Evolutionary conservation across 2,888 invertebrate genomes (phyloP).

Genomic region (Zygothrica quintamaculata): DNA sequence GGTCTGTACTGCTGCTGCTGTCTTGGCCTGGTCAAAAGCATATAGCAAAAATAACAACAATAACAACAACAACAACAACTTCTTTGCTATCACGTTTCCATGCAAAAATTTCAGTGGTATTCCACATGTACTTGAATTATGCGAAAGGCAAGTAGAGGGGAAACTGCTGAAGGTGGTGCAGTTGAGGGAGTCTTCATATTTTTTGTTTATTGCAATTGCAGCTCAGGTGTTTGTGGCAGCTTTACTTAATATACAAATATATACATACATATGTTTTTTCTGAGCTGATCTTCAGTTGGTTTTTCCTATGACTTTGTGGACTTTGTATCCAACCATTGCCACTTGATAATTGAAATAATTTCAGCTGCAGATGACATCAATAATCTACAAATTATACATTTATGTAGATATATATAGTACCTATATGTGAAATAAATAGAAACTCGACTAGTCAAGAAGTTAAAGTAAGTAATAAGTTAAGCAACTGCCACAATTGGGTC

Average conservation of each 20-base stretch:
- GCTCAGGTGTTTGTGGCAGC: constrained; percentile 22
- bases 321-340: constrained; percentile 22
- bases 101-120: constrained; percentile 75
- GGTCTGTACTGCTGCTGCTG: constrained; percentile 24
- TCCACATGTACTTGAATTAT: constrained; percentile 71
- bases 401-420: too few relatives aligned
- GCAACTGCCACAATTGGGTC: constrained; percentile 32
- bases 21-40: constrained; percentile 44
- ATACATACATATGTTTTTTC: too few relatives aligned
- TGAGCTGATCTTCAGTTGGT: constrained; percentile 5
- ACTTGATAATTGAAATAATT: constrained; percentile 49
- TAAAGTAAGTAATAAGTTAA: constrained; percentile 6
- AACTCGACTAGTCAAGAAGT: not conserved
- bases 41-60: constrained; percentile 20
- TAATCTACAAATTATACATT: constrained; percentile 23
- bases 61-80: constrained; percentile 54
- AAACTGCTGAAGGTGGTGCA: not conserved
- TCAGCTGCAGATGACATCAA: constrained; percentile 43
- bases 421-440: too few relatives aligned
- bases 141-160: constrained; percentile 16
- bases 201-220: constrained; percentile 5
- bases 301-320: constrained; percentile 10
- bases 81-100: constrained; percentile 80
- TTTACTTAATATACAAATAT: constrained; percentile 3
- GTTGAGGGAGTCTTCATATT: constrained; percentile 18